Evolutionary conservation across 2,113 vertebrate species (phyloP), one percentile per base, ranked within the genome.

Genomic region (Dasypus novemcinctus): DNA sequence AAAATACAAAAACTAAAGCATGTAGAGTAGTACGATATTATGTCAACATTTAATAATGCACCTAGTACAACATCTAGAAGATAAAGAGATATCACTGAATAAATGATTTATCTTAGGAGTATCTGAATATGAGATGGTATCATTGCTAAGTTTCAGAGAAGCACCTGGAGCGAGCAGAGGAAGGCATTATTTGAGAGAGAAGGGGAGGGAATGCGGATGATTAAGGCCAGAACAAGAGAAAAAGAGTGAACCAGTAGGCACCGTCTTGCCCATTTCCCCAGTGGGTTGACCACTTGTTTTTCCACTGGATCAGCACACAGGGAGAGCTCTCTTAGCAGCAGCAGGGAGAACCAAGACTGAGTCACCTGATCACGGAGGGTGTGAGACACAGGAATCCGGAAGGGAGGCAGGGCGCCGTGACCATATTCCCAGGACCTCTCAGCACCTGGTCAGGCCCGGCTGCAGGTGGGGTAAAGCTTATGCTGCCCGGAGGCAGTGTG

Each of bases 321-420:
- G 59, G 41, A 92, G 41, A 83, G 80, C 4, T 5, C 46, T 64
- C 75, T 59, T 74, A 84, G 33, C 27, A 71, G 52, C 59, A 87
- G 17, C 38, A 71, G 78, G 90, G 79, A 95, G 63, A 94, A 64
- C 76, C 66, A 93, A 90, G 54, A 66, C 27, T 52, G 89, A 96
- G 49, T 91, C 87, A 91, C 59, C 66, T 92, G 83, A 72, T 82
- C 83, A 5, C 17, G 81, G 85, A 95, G 76, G 57, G 71, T 78
- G 31, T 94, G 72, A 94, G 83, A 63, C 33, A 61, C 46, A 90
- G 52, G 81, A 82, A 95, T 93, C 93, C 4, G 4, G 86, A 95
- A 95, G 33, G n/a, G 38, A 91, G 57, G 7, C 41, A 87, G 69
- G 64, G 83, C 75, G 83, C 95, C 83, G 75, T 79, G 66, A 57